Evolutionary conservation across 2,113 vertebrate species (phyloP).

Genomic region (Leptocoma aspasia): DNA sequence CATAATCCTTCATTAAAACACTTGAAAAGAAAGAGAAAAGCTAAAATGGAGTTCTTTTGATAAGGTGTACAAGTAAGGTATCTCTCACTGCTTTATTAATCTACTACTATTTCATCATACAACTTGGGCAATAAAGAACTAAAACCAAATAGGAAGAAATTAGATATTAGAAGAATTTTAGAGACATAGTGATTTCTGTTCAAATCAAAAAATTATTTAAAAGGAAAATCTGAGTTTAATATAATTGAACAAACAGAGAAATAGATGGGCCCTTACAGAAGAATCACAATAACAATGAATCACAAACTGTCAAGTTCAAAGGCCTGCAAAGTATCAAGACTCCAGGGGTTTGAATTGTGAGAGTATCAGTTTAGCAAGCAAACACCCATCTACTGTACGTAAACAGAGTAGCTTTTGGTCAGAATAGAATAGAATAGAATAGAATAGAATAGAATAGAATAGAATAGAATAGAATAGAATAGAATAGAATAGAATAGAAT

Average conservation of each 20-base stretch:
- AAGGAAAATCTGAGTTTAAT: not conserved
- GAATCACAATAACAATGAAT: not conserved
- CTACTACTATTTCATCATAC: not conserved
- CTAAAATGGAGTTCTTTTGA: not conserved
- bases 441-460: too few relatives aligned
- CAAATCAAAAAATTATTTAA: not conserved
- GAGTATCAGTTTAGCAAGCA: not conserved
- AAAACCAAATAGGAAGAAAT: not conserved
- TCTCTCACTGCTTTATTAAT: not conserved
- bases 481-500: too few relatives aligned
- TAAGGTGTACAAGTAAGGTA: not conserved
- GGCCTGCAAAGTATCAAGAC: not conserved
- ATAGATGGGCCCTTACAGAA: not conserved
- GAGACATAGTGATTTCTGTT: not conserved
- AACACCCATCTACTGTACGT: fast-evolving
- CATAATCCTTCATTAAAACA: not conserved
- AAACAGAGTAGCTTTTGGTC: not conserved
- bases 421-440: not conserved
- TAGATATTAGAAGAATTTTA: not conserved
- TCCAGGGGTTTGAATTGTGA: not conserved
- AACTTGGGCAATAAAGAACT: not conserved
- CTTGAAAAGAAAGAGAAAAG: not conserved
- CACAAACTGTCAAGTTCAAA: not conserved
- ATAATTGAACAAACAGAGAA: not conserved
- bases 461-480: too few relatives aligned